Evolutionary conservation across 1,140 invertebrate genomes (phyloP), one percentile per base, ranked within the genome.

Genomic region (Andricus grossulariae): DNA sequence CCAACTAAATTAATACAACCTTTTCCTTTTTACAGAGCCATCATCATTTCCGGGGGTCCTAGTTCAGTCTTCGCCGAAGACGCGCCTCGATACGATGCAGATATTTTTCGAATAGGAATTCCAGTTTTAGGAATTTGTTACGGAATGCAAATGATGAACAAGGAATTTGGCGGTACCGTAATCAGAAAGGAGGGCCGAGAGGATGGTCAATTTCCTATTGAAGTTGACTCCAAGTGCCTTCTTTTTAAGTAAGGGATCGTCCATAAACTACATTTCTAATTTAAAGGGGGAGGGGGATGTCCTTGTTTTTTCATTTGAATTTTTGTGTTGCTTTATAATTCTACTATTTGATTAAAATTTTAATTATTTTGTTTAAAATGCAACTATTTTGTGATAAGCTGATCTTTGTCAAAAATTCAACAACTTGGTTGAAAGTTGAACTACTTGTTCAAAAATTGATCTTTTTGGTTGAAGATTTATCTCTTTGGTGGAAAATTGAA

Each of bases 61-160:
- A 98, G 95, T 90, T 99, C 98, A 1, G 98, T 99, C 5, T 98
- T 98, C 91, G 97, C 96, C n/a, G 95, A 96, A 84, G 97, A 99
- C 94, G 98, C 97, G 70, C 97, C 97, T 19, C 92, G 94, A 90
- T 99, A 99, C 89, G 98, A 99, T 92, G 94, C 97, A 0, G 96
- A 98, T 87, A 97, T 99, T 80, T 99, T 99, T 92, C 94, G 96
- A 90, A 96, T 98, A 92, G 97, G 97, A 82, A 93, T 99, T 85
- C 99, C 99, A 60, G 96, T 99, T 72, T 93, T 99, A 87, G 96
- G 96, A 81, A 99, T 99, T 87, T 99, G 99, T 92, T 99, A 99
- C 93, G 99, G 99, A 55, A 98, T 99, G 96, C 98, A 99, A 93
- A 96, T 99, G 95, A 95, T 99, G 92, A 99, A 99, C 90, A 99